Base-by-base conservation (phyloP, 2,113 vertebrate genomes). In the Gambusia holbrooki region DNA sequence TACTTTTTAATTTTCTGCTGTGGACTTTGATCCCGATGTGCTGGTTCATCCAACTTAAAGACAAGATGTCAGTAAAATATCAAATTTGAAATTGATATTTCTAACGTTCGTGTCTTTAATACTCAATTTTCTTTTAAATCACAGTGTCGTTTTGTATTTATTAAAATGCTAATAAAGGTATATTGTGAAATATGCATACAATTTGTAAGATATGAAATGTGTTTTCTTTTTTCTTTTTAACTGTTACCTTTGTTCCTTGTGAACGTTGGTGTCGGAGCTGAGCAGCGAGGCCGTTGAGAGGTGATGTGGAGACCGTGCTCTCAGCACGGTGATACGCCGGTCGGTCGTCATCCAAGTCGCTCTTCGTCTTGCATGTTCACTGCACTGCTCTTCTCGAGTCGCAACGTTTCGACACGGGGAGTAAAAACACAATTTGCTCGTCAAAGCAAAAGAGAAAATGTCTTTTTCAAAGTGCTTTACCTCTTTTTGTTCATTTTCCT, bases 71-170 rank as follows among this genome's bases (percentile, higher is more conserved):
- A 93, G 88, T 91, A 88, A 93, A 91, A 95, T 93, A 94, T 94
- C 93, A 94, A 95, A 94, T 93, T 37, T 92, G 90, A 95, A 90
- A 94, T 93, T 90, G 90, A 93, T 92, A 94, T 93, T 94, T 92
- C 91, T 92, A 91, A 92, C 85, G 92, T 94, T 91, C 79, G 90
- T 95, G 94, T 94, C 93, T 94, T 95, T 94, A 93, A 90, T 94
- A 93, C 93, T 90, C 92, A 93, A 81, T 93, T 93, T 93, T 90
- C 84, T 90, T 93, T 92, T 72, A 84, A 92, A 94, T 94, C 94
- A 94, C 93, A 87, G 92, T 94, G 92, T 94, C 89, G 92, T 94
- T 95, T 95, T 95, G 93, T 95, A 95, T 95, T 95, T 95, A 95
- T 95, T 95, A 93, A 95, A 92, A 92, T 92, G 89, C 94, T 94